These are phyloP conservation scores for Anolis apletophallus DNA, from an alignment of 2,797 vertebrate genomes.

Conservation along the genomic window DNA sequence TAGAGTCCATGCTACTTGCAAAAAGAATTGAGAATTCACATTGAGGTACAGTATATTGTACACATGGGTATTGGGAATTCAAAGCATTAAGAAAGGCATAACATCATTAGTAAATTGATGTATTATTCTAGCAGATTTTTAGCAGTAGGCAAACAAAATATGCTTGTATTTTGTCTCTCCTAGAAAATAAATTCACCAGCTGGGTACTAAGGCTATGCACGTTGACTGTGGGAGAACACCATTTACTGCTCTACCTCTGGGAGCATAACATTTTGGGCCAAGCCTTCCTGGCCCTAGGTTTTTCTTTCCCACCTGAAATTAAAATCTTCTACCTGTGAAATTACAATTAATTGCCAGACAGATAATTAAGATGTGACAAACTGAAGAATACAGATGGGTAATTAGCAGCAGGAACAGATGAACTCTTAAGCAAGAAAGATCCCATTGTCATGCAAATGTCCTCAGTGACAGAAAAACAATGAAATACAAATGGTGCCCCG, in stretches of 20 bases:
- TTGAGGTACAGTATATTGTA: neutral
- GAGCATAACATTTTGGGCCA: neutral
- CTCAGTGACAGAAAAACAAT: conserved; percentile 50
- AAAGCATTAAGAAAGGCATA: neutral
- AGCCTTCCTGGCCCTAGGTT: conserved; percentile 11
- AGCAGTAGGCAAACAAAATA: neutral
- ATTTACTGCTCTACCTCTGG: neutral
- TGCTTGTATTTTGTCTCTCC: neutral
- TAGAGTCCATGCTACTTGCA: too few relatives aligned
- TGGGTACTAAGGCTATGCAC: neutral
- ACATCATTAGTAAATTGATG: neutral
- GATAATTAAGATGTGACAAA: conserved; percentile 67
- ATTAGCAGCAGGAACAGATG: conserved; percentile 61
- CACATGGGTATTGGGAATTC: neutral
- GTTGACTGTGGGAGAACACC: neutral
- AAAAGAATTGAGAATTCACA: neutral
- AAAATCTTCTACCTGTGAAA: conserved; percentile 59
- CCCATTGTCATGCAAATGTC: conserved; percentile 71
- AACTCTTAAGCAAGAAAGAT: conserved; percentile 65
- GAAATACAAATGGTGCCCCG: conserved; percentile 57
- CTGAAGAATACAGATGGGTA: conserved; percentile 68
- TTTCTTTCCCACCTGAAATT: conserved; percentile 50
- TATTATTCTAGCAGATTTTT: neutral
- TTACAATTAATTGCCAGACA: conserved; percentile 54
- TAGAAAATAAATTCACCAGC: neutral